phyloP scores from a whole-genome alignment of 2,888 invertebrate species.

The Eudemis profundana region DNA sequence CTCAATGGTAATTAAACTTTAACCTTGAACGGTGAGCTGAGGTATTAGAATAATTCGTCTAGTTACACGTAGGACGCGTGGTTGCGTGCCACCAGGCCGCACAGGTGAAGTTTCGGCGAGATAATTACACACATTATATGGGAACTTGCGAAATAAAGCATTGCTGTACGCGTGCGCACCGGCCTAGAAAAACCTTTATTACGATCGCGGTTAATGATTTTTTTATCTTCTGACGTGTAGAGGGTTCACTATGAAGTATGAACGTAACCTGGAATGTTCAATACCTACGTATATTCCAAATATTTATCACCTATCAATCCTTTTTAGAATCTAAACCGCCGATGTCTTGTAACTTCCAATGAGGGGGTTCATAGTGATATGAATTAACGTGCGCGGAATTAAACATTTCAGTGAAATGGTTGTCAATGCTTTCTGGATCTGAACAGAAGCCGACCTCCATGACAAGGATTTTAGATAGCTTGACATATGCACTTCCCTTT shows the following conservation, averaged over 20 bases:
- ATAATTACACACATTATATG: conserved; percentile 70
- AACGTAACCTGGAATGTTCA: conserved; percentile 21
- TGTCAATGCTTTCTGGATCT: too few relatives aligned
- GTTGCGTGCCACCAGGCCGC: conserved; percentile 58
- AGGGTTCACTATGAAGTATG: conserved; percentile 23
- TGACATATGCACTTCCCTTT: conserved; percentile 26
- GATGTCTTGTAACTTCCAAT: too few relatives aligned
- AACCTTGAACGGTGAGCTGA: conserved; percentile 70
- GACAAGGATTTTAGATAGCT: conserved; percentile 22
- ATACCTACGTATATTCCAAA: too few relatives aligned
- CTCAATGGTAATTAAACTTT: conserved; percentile 51
- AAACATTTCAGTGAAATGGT: background rate
- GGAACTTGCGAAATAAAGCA: conserved; percentile 64
- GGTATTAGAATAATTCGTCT: conserved; percentile 68
- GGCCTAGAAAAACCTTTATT: conserved; percentile 65
- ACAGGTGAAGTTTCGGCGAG: conserved; percentile 59
- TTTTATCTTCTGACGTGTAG: conserved; percentile 2
- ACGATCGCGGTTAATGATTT: conserved; percentile 47
- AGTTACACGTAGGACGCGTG: conserved; percentile 65
- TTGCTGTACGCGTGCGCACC: conserved; percentile 52
- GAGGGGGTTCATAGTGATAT: background rate
- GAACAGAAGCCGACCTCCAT: conserved; percentile 18
- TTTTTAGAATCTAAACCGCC: background rate
- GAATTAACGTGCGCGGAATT: too few relatives aligned
- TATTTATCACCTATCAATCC: background rate